These are phyloP conservation scores for Drosophila oshimai DNA, from an alignment of 1,140 invertebrate genomes.

Conservation along the genomic window DNA sequence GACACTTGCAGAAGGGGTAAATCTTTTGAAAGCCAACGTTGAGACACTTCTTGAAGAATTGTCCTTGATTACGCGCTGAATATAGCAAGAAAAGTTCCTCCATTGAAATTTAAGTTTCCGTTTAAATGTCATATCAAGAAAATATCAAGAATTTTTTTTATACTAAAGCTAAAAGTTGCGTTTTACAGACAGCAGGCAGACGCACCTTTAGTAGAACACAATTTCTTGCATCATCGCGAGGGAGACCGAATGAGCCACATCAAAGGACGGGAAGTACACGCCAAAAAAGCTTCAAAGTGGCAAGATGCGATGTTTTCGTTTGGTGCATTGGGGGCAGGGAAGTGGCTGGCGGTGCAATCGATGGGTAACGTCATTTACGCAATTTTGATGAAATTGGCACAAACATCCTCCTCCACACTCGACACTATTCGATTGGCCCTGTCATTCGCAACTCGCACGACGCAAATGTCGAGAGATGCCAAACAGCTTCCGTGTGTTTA, in stretches of 20 bases:
- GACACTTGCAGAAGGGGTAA: constrained; percentile 2
- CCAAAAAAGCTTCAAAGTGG: constrained; percentile 29
- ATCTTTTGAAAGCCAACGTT: too few relatives aligned
- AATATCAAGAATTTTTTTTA: constrained; percentile 28
- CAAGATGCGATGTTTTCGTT: constrained; percentile 5
- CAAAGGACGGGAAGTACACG: constrained; percentile 56
- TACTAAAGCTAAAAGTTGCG: neutral
- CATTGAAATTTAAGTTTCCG: constrained; percentile 9
- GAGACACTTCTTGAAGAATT: constrained; percentile 1
- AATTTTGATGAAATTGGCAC: constrained; percentile 51
- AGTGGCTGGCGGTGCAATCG: neutral
- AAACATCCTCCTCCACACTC: constrained; percentile 38
- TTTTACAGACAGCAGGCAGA: constrained; percentile 2
- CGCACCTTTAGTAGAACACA: constrained; percentile 11
- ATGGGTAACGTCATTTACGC: constrained; percentile 36
- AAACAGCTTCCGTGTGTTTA: constrained; percentile 26
- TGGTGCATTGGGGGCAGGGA: neutral
- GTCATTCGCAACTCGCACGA: constrained; percentile 11
- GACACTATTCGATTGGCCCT: constrained; percentile 17
- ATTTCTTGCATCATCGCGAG: constrained; percentile 1
- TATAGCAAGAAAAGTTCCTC: constrained; percentile 2
- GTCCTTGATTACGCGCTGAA: constrained; percentile 5
- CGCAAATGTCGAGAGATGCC: neutral
- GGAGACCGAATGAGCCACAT: constrained; percentile 33
- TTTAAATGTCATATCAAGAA: constrained; percentile 30